Percentiles rank a stretch among this genome's conserved stretches.
These are phyloP conservation scores for Coelopa pilipes DNA, from an alignment of 2,888 invertebrate species.

Conservation along the genomic window DNA sequence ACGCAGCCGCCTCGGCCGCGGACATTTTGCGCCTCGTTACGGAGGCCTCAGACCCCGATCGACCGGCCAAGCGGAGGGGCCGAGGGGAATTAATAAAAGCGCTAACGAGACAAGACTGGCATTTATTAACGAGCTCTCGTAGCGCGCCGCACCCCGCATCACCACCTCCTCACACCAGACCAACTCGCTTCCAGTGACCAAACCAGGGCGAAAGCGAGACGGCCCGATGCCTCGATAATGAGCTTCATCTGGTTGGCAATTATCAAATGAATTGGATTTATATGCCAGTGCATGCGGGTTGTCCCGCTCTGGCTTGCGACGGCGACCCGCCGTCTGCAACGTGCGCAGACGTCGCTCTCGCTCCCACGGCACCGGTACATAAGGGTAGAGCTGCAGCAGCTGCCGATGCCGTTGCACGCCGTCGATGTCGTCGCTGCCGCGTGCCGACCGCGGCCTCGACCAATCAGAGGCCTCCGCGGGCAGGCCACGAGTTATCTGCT, in stretches of 20 bases:
- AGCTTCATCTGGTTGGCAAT: constrained; percentile 65
- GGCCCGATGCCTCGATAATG: constrained; percentile 51
- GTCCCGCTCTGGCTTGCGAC: background rate
- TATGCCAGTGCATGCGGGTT: constrained; percentile 46
- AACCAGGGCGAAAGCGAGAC: background rate
- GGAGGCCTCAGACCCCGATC: background rate
- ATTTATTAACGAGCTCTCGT: constrained; percentile 22
- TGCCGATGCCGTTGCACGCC: background rate
- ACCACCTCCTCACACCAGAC: background rate
- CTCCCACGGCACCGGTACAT: background rate
- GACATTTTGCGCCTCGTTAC: constrained; percentile 39
- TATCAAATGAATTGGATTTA: constrained; percentile 65
- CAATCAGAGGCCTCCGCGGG: background rate
- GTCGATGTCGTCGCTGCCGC: background rate
- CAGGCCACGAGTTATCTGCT: constrained; percentile 49
- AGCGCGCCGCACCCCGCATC: background rate
- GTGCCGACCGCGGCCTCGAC: background rate
- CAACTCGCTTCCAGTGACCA: background rate
- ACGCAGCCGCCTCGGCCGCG: background rate
- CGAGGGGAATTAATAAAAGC: constrained; percentile 53
- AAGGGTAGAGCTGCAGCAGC: background rate
- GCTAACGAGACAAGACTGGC: constrained; percentile 52
- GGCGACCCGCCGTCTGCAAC: no score
- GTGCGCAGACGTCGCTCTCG: constrained; percentile 14
- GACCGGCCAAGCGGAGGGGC: background rate